A percentile compares a stretch with the other conserved stretches of the same genome.
Evolutionary conservation across 1,140 invertebrate genomes (phyloP).

Genomic region (Drosophila rufa): DNA sequence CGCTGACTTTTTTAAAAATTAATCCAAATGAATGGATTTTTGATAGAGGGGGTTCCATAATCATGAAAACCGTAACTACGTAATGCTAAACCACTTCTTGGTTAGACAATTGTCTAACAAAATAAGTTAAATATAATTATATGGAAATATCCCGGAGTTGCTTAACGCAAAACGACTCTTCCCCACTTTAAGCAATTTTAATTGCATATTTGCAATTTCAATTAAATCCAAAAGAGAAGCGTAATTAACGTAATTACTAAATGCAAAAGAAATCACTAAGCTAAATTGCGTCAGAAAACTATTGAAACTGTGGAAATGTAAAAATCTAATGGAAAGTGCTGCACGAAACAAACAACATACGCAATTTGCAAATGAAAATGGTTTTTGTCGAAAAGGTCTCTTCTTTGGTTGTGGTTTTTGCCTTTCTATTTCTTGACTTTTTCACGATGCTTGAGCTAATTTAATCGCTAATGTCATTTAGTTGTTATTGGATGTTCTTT

Average conservation of each 20-base stretch:
- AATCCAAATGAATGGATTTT: background rate
- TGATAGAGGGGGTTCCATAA: no score
- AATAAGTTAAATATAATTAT: slow-evolving; percentile 42
- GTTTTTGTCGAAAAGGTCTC: slow-evolving; percentile 36
- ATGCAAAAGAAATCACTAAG: slow-evolving; percentile 53
- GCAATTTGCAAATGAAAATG: slow-evolving; percentile 66
- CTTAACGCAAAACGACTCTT: slow-evolving; percentile 13
- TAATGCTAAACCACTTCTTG: background rate
- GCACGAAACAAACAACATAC: slow-evolving; percentile 33
- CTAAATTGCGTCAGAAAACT: slow-evolving; percentile 45
- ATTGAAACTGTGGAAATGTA: slow-evolving; percentile 31
- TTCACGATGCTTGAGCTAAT: slow-evolving; percentile 53
- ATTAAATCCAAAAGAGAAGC: slow-evolving; percentile 42
- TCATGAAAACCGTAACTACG: background rate
- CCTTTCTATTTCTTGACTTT: slow-evolving; percentile 50
- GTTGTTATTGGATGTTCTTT: slow-evolving; percentile 76
- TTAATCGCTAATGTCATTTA: slow-evolving; percentile 74
- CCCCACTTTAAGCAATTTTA: slow-evolving; percentile 9
- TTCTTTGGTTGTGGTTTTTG: slow-evolving; percentile 49
- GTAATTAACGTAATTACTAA: slow-evolving; percentile 43
- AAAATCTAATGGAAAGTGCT: slow-evolving; percentile 48
- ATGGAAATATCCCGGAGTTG: slow-evolving; percentile 6
- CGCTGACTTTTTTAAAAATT: background rate
- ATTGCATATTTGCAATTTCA: slow-evolving; percentile 62
- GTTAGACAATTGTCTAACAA: background rate